Evolutionary conservation across 2,113 vertebrate genomes (phyloP), one percentile per base, ranked within the genome.

Genomic region (Hypanus sabinus): DNA sequence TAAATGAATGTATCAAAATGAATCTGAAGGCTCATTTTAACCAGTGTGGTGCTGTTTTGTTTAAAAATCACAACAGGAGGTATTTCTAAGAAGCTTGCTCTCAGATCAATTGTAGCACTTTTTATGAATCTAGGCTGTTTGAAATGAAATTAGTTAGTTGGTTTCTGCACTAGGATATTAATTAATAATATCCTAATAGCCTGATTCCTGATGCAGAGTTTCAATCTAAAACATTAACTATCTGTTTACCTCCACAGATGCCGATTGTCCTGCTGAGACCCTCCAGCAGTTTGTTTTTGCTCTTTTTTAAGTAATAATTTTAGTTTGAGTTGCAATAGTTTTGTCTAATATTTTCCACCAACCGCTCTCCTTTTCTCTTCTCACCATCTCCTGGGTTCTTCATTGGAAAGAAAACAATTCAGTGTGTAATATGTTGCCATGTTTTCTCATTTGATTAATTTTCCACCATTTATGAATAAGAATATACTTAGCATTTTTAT

Each of bases 1-100:
- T 73, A 71, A 88, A 92, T 92, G 90, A 92, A 92, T 71, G 36
- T 68, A 92, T 38, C 33, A 38, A 27, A 71, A 92, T 71, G 36
- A 92, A 65, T 76, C 38, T 92, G 62, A 70, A 65, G 36, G 20
- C 36, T 71, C 68, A 46, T 92, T 92, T 92, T 92, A 92, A 70
- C 33, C 90, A 71, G 90, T 68, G 57, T 38, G 65, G 14, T 71
- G 24, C 90, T n/a, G 38, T 20, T 92, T 70, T 70, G 65, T 92
- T 12, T 60, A 71, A 68, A 71, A 73, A 46, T 46, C 65, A 46
- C 65, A 91, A 62, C 88, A 38, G 65, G 90, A 92, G 65, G 65
- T 22, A 24, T 68, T 36, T 65, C 36, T 73, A 70, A 36, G 18
- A 22, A 38, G 62, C 68, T 33, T 38, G 65, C 11, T 22, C 38